phyloP scores from a whole-genome alignment of 2,797 vertebrate genomes.

The Anomalospiza imberbis region DNA sequence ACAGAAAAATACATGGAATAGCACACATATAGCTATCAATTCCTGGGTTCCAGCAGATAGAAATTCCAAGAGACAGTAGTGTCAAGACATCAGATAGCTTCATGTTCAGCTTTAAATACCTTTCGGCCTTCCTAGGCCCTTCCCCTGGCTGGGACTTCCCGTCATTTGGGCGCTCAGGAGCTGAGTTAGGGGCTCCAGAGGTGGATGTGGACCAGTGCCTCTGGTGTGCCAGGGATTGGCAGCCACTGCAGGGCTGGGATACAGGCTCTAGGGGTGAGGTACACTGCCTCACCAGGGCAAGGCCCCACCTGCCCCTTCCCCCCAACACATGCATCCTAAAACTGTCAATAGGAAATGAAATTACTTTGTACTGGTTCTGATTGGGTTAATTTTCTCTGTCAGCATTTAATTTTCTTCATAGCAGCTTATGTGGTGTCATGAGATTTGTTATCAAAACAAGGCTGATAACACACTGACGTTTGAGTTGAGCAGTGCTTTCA shows the following conservation, averaged over 20 bases:
- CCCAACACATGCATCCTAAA: neutral
- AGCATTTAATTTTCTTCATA: neutral
- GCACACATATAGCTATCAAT: neutral
- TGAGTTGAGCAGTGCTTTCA: neutral
- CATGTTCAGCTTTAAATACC: neutral
- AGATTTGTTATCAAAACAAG: neutral
- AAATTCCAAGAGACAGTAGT: neutral
- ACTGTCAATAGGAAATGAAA: neutral
- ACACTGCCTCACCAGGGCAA: accelerated
- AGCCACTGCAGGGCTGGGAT: neutral
- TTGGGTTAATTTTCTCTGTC: neutral
- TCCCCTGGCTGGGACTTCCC: neutral
- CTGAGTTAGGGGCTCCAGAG: neutral
- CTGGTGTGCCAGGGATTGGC: neutral
- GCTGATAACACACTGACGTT: neutral
- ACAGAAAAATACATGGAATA: neutral
- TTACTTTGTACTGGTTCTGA: neutral
- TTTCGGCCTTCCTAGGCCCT: no score
- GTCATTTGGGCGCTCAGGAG: neutral
- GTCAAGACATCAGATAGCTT: neutral
- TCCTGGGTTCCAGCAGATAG: neutral
- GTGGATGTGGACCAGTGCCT: neutral
- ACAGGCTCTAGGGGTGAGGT: no score
- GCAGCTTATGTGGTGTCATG: neutral
- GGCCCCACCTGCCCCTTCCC: neutral